Conservation (phyloP, 1,140 invertebrate genomes). For the Brachionus paranguensis region DNA sequence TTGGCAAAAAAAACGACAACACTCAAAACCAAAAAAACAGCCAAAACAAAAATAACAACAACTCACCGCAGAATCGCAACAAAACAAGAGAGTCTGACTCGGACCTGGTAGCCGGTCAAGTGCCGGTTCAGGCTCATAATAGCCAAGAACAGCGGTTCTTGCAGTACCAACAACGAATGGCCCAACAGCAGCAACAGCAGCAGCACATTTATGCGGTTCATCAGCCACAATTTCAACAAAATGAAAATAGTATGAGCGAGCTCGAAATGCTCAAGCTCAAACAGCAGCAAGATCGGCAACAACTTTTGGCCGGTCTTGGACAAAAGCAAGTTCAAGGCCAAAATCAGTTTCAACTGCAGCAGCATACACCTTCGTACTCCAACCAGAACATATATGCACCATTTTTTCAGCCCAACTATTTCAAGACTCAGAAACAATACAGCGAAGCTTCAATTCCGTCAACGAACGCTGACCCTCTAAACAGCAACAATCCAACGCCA, state of each 20-base stretch:
- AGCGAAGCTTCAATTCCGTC: slow-evolving; percentile 35
- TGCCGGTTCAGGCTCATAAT: not conserved
- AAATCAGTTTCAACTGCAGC: not conserved
- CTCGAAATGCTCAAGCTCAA: slow-evolving; percentile 19
- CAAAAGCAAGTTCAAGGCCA: not conserved
- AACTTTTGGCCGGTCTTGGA: not conserved
- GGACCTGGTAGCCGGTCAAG: not conserved
- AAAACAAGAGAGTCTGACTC: not conserved
- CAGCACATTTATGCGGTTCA: not conserved
- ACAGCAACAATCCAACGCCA: slow-evolving; percentile 20
- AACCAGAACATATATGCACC: not conserved
- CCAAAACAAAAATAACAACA: not conserved
- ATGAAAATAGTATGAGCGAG: slow-evolving; percentile 3
- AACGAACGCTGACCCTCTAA: slow-evolving; percentile 20
- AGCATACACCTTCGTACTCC: not conserved
- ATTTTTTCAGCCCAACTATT: slow-evolving; percentile 34
- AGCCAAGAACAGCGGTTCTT: not conserved
- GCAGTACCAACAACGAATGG: not conserved
- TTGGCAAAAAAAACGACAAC: not conserved
- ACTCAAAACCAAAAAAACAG: not conserved
- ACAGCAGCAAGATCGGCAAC: slow-evolving; percentile 32
- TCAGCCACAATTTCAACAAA: not conserved
- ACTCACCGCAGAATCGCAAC: not conserved
- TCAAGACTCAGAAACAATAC: slow-evolving; percentile 25
- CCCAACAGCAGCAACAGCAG: not conserved